phyloP scores from a whole-genome alignment of 2,888 invertebrate genomes.

The Hirtodrosophila cameraria region DNA sequence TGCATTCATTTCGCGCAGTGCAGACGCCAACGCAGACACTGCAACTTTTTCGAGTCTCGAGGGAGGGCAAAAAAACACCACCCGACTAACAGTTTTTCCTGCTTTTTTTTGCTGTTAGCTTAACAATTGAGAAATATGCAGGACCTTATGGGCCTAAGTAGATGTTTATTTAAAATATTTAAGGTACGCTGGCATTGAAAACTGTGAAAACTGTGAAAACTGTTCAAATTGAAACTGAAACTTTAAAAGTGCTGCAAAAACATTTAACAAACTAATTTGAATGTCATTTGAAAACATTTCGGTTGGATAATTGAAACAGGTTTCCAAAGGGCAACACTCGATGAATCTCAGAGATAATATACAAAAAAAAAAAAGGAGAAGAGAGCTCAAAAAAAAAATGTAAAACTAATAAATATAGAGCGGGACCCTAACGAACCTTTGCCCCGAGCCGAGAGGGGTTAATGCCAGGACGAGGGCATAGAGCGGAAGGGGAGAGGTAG shows the following conservation, averaged over 20 bases:
- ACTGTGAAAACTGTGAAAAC: constrained; percentile 16
- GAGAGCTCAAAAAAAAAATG: constrained; percentile 27
- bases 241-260: constrained; percentile 17
- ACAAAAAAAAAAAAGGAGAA: constrained; percentile 21
- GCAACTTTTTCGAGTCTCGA: constrained; percentile 12
- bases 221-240: background rate
- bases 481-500: constrained; percentile 4
- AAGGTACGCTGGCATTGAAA: constrained; percentile 31
- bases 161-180: constrained; percentile 26
- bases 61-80: constrained; percentile 5
- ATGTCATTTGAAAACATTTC: constrained; percentile 29
- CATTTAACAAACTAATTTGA: constrained; percentile 67
- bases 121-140: constrained; percentile 45
- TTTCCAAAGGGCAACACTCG: constrained; percentile 42
- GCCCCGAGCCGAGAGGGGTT: constrained; percentile 31
- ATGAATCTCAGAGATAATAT: constrained; percentile 56
- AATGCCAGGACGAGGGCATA: constrained; percentile 38
- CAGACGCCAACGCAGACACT: constrained; percentile 30
- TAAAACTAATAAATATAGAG: constrained; percentile 62
- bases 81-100: constrained; percentile 11
- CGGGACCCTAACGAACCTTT: constrained; percentile 39
- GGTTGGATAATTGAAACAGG: constrained; percentile 49
- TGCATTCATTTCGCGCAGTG: constrained; percentile 50
- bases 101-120: constrained; percentile 44
- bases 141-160: background rate